phyloP scores from a whole-genome alignment of 1,140 invertebrate species.

The Lepidurus couesii region DNA sequence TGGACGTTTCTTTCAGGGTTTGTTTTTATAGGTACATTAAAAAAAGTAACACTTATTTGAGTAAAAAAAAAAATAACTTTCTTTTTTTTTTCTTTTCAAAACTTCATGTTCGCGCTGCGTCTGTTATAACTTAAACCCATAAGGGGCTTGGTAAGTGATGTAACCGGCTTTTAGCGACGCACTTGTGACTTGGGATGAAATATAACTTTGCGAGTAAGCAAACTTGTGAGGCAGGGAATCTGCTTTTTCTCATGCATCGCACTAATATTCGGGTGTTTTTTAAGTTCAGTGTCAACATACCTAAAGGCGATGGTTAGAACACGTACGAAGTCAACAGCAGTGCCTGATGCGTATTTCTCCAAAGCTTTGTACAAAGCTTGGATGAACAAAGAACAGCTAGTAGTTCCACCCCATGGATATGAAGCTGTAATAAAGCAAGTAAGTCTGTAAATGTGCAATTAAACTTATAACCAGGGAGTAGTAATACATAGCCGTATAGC shows the following conservation, averaged over 20 bases:
- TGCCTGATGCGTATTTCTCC: slow-evolving; percentile 56
- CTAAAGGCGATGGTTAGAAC: slow-evolving; percentile 86
- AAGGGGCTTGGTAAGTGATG: too few species aligned
- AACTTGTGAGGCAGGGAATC: slow-evolving; percentile 87
- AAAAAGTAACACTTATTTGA: too few species aligned
- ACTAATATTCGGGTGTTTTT: slow-evolving; percentile 71
- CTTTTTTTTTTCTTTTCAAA: too few species aligned
- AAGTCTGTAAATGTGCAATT: not conserved
- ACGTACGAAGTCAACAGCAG: slow-evolving; percentile 71
- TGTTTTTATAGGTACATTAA: too few species aligned
- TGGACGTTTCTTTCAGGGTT: too few species aligned
- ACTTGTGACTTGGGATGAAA: slow-evolving; percentile 44
- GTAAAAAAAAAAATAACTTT: too few species aligned
- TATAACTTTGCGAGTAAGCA: slow-evolving; percentile 72
- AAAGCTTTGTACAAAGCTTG: slow-evolving; percentile 81
- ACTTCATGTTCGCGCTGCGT: too few species aligned
- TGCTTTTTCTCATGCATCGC: slow-evolving; percentile 90
- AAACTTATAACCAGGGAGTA: too few species aligned
- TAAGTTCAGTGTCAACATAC: slow-evolving; percentile 80
- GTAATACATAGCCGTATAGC: too few species aligned
- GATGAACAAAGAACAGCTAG: slow-evolving; percentile 89
- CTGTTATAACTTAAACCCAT: too few species aligned
- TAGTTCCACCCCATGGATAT: slow-evolving; percentile 93
- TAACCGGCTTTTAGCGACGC: too few species aligned
- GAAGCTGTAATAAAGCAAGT: slow-evolving; percentile 55